Percentiles rank a stretch among this genome's conserved stretches.
Evolutionary conservation across 2,888 invertebrate species (phyloP).

Genomic region (Epistrophe grossulariae): DNA sequence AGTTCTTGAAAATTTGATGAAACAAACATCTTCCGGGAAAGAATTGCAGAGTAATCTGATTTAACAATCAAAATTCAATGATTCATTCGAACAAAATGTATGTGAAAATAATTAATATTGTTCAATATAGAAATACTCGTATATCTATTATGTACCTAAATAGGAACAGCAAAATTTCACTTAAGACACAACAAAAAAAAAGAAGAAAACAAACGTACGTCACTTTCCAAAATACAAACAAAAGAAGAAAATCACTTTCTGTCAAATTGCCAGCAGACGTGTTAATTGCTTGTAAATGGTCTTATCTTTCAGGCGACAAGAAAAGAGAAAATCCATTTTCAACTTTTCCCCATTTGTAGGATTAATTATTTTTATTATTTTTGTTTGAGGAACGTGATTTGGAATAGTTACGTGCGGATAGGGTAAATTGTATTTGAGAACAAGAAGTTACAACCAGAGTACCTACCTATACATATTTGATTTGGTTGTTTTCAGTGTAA

Average conservation of each 20-base stretch:
- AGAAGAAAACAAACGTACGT: not conserved
- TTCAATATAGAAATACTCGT: not conserved
- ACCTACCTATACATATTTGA: not conserved
- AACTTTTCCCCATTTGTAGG: constrained; percentile 42
- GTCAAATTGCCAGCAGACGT: constrained; percentile 43
- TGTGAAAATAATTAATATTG: not conserved
- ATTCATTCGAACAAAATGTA: constrained; percentile 1
- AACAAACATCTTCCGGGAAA: not conserved
- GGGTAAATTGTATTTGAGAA: constrained; percentile 45
- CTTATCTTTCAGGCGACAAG: constrained; percentile 40
- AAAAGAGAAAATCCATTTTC: constrained; percentile 43
- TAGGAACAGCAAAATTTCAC: constrained; percentile 9
- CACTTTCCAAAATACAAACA: constrained; percentile 26
- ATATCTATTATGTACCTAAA: too few relatives aligned
- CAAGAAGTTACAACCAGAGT: constrained; percentile 27
- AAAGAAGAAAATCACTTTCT: constrained; percentile 43
- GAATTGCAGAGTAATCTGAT: not conserved
- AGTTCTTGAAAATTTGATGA: not conserved
- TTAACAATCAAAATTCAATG: not conserved
- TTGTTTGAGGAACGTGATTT: constrained; percentile 64
- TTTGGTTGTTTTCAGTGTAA: not conserved
- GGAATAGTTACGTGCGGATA: constrained; percentile 57
- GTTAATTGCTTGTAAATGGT: constrained; percentile 66
- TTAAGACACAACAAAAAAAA: not conserved
- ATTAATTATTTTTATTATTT: constrained; percentile 36